phyloP scores from a whole-genome alignment of 30 jellyfish, hydroid and myxozoan genomes.

The Turritopsis dohrnii region DNA sequence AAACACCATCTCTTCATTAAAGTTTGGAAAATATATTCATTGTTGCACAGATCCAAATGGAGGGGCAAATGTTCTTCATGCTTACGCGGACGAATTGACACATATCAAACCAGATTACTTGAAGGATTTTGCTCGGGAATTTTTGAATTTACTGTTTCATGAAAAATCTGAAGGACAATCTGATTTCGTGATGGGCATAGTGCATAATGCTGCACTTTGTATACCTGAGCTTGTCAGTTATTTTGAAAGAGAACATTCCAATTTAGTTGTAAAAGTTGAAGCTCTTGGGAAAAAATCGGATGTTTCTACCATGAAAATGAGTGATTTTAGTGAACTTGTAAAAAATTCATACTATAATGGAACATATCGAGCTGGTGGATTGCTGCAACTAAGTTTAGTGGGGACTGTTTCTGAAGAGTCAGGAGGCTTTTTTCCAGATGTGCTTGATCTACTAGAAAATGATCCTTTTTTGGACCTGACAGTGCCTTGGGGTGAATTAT shows the following conservation, averaged over 20 bases:
- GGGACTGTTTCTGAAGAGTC: constrained; percentile 95
- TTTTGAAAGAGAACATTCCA: constrained; percentile 51
- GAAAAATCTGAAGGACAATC: constrained; percentile 70
- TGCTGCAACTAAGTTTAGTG: constrained; percentile 77
- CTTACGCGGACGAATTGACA: constrained; percentile 87
- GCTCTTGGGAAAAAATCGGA: constrained; percentile 87
- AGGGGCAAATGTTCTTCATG: constrained; percentile 88
- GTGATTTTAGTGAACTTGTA: constrained; percentile 60
- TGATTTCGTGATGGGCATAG: constrained; percentile 87
- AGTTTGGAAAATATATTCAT: constrained; percentile 84
- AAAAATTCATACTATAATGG: constrained; percentile 72
- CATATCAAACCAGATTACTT: constrained; percentile 77
- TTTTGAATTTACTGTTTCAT: constrained; percentile 51
- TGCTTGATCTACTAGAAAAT: constrained; percentile 67
- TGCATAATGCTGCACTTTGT: constrained; percentile 83
- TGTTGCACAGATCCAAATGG: constrained; percentile 85
- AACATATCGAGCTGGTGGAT: constrained; percentile 88
- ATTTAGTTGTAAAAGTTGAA: constrained; percentile 73
- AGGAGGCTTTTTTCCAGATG: constrained; percentile 83
- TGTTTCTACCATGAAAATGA: constrained; percentile 55
- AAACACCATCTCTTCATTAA: constrained; percentile 34
- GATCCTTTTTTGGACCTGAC: constrained; percentile 87
- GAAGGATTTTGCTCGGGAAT: constrained; percentile 82
- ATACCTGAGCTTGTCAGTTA: constrained; percentile 84
- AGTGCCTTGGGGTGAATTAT: constrained; percentile 91